A percentile compares a stretch with the other conserved stretches of the same genome.
Conservation (phyloP, 1,140 invertebrate genomes). For the Aphelinus atriplicis region DNA sequence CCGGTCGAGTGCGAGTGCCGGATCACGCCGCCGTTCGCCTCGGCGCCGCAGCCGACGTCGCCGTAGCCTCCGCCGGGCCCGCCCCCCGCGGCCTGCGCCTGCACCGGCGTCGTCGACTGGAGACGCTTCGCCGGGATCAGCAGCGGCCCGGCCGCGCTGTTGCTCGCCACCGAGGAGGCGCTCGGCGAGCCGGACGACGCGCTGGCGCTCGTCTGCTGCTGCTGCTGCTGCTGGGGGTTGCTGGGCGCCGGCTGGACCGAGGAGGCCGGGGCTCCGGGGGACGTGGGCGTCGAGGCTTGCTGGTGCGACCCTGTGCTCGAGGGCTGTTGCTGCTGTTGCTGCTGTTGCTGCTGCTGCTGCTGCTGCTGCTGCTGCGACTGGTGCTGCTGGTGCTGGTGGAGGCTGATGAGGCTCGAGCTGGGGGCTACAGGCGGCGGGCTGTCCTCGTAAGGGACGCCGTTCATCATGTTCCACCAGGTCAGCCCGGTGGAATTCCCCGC, state of each 20-base stretch:
- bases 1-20: constrained; percentile 78
- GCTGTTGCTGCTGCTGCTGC: constrained; percentile 67
- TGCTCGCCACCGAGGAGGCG: constrained; percentile 73
- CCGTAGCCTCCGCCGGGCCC: constrained; percentile 64
- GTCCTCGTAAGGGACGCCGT: constrained; percentile 79
- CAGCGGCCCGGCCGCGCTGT: constrained; percentile 73
- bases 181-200: constrained; percentile 69
- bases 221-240: constrained; percentile 52
- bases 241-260: constrained; percentile 59
- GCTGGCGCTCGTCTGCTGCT: constrained; percentile 64
- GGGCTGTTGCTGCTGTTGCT: constrained; percentile 64
- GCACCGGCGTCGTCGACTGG: constrained; percentile 61
- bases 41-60: constrained; percentile 66
- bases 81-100: constrained; percentile 57
- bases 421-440: constrained; percentile 73
- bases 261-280: constrained; percentile 63
- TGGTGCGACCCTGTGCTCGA: constrained; percentile 67
- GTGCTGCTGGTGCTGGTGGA: constrained; percentile 66
- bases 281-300: constrained; percentile 65
- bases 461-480: constrained; percentile 86
- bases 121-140: constrained; percentile 86
- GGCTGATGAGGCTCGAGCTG: constrained; percentile 64
- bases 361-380: constrained; percentile 65
- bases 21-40: constrained; percentile 74
- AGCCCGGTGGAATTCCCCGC: constrained; percentile 80